Base-by-base conservation (phyloP, 1,140 invertebrate genomes). In the Phortica variegata region DNA sequence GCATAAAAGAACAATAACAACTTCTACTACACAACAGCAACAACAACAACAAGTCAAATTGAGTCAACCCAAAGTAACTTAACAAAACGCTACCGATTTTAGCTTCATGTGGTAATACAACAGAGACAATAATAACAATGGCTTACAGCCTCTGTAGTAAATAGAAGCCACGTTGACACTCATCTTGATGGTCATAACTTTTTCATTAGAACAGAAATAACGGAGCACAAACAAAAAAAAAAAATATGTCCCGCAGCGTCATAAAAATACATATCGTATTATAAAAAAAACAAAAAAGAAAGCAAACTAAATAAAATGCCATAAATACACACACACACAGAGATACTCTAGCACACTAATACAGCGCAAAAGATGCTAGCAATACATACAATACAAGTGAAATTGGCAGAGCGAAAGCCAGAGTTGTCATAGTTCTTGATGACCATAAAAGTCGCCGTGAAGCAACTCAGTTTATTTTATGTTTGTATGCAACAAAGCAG, bases 161-260 rank as follows among this genome's bases (percentile, higher is more conserved):
- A 31, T 39, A 44, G 40, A 31, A 42, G 55, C 62, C 62, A 66
- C 60, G 63, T 68, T 63, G 57, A 68, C 68, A 68, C 63, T 68
- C 68, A 69, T 69, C 68, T 68, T 68, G 63, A 68, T 68, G 65
- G 65, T 63, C 63, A 68, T 68, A 68, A 68, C 63, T 68, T 68
- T 68, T 68, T 68, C 63, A 68, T 68, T 68, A 68, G 63, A 68
- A 68, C 63, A 68, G 68, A 68, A 68, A 68, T 68, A 68, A 58
- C 43, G 57, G 57, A 68, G 63, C 49, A 68, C 56, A 68, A n/a
- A n/a, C n/a, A n/a, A n/a, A n/a, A n/a, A n/a, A n/a, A n/a, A n/a
- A n/a, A n/a, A n/a, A 63, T 68, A 69, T 68, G 63, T 68, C 65
- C 63, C 63, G 63, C 63, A 60, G 63, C 60, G 63, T 63, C 54